Base-by-base conservation (phyloP, 2,113 vertebrate species). In the Spizaetus ornatus region DNA sequence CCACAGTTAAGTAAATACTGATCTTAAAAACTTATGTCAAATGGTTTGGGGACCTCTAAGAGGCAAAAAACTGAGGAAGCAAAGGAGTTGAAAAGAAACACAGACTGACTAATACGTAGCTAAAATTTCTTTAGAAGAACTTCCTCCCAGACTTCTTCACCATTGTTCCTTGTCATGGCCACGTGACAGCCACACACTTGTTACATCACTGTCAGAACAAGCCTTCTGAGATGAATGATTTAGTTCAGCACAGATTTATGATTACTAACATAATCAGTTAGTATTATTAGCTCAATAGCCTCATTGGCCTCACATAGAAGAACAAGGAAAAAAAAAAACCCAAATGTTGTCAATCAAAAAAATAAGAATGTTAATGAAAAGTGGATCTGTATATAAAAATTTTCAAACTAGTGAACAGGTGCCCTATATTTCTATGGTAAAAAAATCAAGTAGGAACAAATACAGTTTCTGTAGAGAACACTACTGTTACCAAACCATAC, bases 271-370 rank as follows among this genome's bases (percentile, higher is more conserved):
- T 47, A 47, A 47, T 47, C 47, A 47, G 20, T 21, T 47, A 22
- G 47, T 47, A 47, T 47, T 47, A 47, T 11, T 47, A 82, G 9
- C 16, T 74, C 25, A 59, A 32, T 48, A 69, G 16, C 8, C 5
- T 83, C 52, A 58, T 2, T 81, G 38, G 31, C 16, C 34, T 81
- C 22, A 40, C 0, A 1, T 1, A 34, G 22, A 45, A 4, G 3
- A 34, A 22, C 27, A 53, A 31, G 18, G 19, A 6, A 32, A 62
- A 10, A 58, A 23, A 62, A 21, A 10, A 40, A 12, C 31, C 2
- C 8, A 80, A 48, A 52, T 3, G 2, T 23, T 83, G 7, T 22
- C 42, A 62, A 66, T 53, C 2, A 45, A 42, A 81, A 55, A 69
- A 43, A 62, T 18, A 50, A 34, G 9, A 78, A 47, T 63, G 20